These are phyloP conservation scores for Amphipoea lucens DNA, from an alignment of 2,888 invertebrate species.

Conservation along the genomic window DNA sequence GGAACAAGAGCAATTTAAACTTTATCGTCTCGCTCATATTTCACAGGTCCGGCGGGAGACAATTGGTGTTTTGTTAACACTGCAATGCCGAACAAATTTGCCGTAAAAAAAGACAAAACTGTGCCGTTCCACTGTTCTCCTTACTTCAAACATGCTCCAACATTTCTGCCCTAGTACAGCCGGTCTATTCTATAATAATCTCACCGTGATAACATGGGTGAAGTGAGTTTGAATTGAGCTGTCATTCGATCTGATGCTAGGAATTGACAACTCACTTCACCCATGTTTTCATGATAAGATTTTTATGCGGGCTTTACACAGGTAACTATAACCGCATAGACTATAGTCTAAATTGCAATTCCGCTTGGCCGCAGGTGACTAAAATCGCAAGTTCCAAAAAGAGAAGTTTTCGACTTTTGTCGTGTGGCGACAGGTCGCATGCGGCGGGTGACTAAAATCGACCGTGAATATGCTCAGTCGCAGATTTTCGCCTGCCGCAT, in stretches of 20 bases:
- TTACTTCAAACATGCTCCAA: slow-evolving; percentile 34
- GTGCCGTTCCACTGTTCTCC: slow-evolving; percentile 15
- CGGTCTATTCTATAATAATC: background rate
- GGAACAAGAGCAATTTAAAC: slow-evolving; percentile 72
- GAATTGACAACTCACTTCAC: background rate
- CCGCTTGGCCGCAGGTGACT: background rate
- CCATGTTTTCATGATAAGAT: background rate
- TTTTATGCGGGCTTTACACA: background rate
- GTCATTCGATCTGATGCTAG: background rate
- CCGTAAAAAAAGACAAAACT: slow-evolving; percentile 42
- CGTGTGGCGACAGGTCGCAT: background rate
- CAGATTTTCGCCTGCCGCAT: background rate
- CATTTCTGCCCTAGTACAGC: slow-evolving; percentile 25
- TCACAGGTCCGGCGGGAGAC: slow-evolving; percentile 51
- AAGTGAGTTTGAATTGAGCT: background rate
- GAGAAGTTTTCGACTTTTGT: background rate
- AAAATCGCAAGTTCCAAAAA: background rate
- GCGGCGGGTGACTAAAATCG: background rate
- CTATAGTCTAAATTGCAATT: background rate
- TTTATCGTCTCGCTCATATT: slow-evolving; percentile 66
- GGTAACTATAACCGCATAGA: background rate
- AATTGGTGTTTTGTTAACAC: slow-evolving; percentile 62
- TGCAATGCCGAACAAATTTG: slow-evolving; percentile 37
- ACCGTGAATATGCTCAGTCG: background rate
- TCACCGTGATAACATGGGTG: background rate